Evolutionary conservation across 2,797 vertebrate genomes (phyloP), one percentile per base, ranked within the genome.

Genomic region (Sylvia borin): DNA sequence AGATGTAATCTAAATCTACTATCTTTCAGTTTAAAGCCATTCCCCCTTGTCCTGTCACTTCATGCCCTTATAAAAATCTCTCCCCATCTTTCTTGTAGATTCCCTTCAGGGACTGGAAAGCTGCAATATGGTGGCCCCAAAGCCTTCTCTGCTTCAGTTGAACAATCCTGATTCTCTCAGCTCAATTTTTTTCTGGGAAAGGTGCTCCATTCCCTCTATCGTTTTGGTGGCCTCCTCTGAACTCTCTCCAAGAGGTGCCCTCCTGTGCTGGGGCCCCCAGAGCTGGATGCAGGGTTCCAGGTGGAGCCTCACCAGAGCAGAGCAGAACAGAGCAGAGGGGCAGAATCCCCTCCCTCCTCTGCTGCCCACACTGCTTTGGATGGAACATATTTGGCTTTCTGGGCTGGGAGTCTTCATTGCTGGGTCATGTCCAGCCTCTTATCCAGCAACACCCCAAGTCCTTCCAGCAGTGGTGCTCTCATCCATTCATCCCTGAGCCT

Each of bases 41-140:
- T n/a, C 6, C 7, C 17, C 24, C 24, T 55, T 48, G 22, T 47
- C 10, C 42, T 40, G 7, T 29, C 29, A 20, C 19, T 40, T 20
- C 13, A 9, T 3, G 8, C 13, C 10, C 24, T 34, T 20, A 5
- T 25, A n/a, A 64, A 73, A 65, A 16, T 55, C 34, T 29, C 8
- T 73, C 20, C 25, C 7, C 7, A 8, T 48, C 34, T 73, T 72
- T 27, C 34, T 29, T 47, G 42, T 13, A 72, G 24, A 38, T 27
- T 40, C 9, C 7, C 16, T 38, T 42, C 25, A 25, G 5, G 10
- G 19, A 24, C 24, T 64, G 8, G 13, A 64, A 83, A 73, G 13
- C 24, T 48, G 16, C 20, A 34, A 4, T 19, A 7, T 34, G 13
- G 10, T 55, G 25, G 34, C 7, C 10, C 8, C 0, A 0, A 55